Base-by-base conservation (phyloP, 1,140 invertebrate genomes). In the Neotoxoptera formosana region DNA sequence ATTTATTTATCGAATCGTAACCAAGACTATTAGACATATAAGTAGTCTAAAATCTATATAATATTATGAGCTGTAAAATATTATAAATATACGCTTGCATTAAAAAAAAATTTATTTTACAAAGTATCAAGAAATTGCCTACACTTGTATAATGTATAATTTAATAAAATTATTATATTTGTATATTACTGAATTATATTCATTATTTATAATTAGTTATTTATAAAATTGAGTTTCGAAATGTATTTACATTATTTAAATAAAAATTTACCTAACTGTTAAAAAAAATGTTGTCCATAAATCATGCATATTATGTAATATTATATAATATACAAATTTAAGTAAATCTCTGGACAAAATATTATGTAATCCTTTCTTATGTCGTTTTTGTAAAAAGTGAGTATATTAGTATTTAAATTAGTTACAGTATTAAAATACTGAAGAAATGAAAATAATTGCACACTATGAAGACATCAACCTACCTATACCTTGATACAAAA, bases 1-100 rank as follows among this genome's bases (percentile, higher is more conserved):
- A 93, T 93, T 93, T 93, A 93, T 93, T 93, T 51, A 92, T 92
- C 30, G 34, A 86, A 93, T 86, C 21, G 47, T 93, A 93, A 93
- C 76, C 91, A 93, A 93, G 91, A 93, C 91, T 93, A 93, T 93
- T 93, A 93, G 91, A 53, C 23, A 36, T 93, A n/a, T 93, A 93
- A 93, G 91, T 93, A 93, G 76, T 53, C 67, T 93, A 86, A 86
- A 92, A 34, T 53, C 67, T 93, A 56, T 86, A 83, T 92, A 30
- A 23, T 92, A 83, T 92, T 92, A 36, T 36, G 60, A 51, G 47
- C 41, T 92, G 91, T 92, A 83, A 92, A 92, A 81, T 92, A 92
- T 92, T 92, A 92, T 92, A 92, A 34, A 92, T 53, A 21, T 76
- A 91, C 90, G 60, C 48, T 91, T 34, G 9, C 67, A 47, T 83